These are phyloP conservation scores for Pachyuromys duprasi DNA, from an alignment of 2,797 vertebrate species.

Conservation along the genomic window DNA sequence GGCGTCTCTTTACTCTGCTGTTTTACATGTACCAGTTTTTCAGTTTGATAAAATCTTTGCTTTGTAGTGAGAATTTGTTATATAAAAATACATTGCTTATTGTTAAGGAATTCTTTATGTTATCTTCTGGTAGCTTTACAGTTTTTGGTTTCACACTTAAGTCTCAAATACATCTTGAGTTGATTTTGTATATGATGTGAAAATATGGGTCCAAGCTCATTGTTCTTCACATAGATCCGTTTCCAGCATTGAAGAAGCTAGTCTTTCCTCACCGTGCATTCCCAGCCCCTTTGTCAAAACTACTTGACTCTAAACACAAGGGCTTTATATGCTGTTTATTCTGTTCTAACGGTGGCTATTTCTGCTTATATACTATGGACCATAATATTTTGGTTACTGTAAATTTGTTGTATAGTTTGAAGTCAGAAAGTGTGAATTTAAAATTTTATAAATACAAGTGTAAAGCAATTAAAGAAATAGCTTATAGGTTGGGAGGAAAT, in stretches of 20 bases:
- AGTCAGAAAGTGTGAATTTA: background rate
- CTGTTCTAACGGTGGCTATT: background rate
- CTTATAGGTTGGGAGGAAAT: constrained; percentile 20
- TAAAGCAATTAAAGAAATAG: background rate
- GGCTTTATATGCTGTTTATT: background rate
- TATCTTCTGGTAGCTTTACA: background rate
- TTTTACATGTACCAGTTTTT: background rate
- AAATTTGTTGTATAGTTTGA: background rate
- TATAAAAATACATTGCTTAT: background rate
- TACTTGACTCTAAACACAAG: background rate
- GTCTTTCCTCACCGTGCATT: background rate
- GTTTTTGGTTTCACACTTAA: background rate
- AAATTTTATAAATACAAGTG: constrained; percentile 3
- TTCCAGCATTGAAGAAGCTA: background rate
- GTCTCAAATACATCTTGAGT: background rate
- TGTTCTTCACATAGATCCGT: background rate
- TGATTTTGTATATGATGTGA: background rate
- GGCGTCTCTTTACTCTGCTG: background rate
- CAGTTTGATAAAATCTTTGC: background rate
- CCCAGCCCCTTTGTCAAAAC: background rate
- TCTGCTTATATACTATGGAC: background rate
- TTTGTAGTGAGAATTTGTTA: background rate
- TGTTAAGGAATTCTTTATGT: background rate
- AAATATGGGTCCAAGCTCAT: background rate
- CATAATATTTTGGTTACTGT: background rate